Base-by-base conservation (phyloP, 2,888 invertebrate genomes). In the Rhabditoides inermis region DNA sequence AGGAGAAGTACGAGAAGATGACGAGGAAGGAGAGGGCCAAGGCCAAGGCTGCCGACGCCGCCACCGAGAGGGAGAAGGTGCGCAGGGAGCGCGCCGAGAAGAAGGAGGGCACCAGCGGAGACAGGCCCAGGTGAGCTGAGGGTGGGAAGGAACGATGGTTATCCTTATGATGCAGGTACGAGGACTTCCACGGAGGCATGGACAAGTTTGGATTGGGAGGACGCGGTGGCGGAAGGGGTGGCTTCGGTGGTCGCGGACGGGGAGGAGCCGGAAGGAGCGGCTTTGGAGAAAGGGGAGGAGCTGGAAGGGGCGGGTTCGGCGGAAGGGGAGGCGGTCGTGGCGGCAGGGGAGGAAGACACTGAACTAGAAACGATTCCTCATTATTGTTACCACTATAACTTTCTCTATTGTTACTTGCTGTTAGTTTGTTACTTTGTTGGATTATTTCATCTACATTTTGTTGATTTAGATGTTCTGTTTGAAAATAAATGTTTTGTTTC, bases 321-420 rank as follows among this genome's bases (percentile, higher is more conserved):
- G 53, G 56, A 44, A 22, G 56, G 39, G 46, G 51, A n/a, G 55
- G 55, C 22, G 42, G 35, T 27, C 40, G 42, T 2, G 49, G 50
- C 1, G 46, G 27, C 2, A 23, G 37, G 2, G 25, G 42, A 44
- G 2, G 44, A 22, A 45, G n/a, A n/a, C n/a, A n/a, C n/a, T n/a
- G n/a, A n/a, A n/a, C n/a, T n/a, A n/a, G n/a, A n/a, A n/a, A n/a
- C n/a, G n/a, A n/a, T n/a, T n/a, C n/a, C n/a, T n/a, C n/a, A n/a
- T n/a, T n/a, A n/a, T n/a, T n/a, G n/a, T n/a, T n/a, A n/a, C n/a
- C n/a, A n/a, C n/a, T n/a, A n/a, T n/a, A n/a, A n/a, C n/a, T n/a
- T n/a, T n/a, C n/a, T n/a, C n/a, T n/a, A n/a, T n/a, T n/a, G n/a
- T n/a, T n/a, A n/a, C n/a, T n/a, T n/a, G n/a, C n/a, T n/a, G n/a